Conservation (phyloP, 2,113 vertebrate genomes). For the Hippocampus guttulatus region DNA sequence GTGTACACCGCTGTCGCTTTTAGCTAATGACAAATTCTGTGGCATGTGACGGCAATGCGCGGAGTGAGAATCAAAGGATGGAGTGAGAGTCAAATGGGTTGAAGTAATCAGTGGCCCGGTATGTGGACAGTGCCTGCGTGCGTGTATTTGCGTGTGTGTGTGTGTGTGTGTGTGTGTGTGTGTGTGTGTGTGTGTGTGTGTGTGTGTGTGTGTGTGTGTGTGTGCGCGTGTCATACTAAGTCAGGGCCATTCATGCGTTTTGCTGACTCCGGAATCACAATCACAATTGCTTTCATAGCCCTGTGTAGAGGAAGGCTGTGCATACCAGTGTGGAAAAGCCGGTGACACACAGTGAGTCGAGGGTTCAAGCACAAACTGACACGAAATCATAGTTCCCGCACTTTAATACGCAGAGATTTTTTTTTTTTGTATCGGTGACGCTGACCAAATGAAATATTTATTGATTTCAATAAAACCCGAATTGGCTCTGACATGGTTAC, state of each 20-base stretch:
- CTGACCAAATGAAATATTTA: slow-evolving; percentile 28
- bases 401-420: slow-evolving; percentile 20
- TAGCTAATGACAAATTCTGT: slow-evolving; percentile 64
- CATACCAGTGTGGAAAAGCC: slow-evolving; percentile 62
- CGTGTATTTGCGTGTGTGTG: background rate
- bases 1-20: slow-evolving; percentile 47
- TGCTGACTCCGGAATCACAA: slow-evolving; percentile 71
- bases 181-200: slow-evolving; percentile 23
- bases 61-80: slow-evolving; percentile 53
- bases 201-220: slow-evolving; percentile 27
- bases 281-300: slow-evolving; percentile 73
- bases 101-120: slow-evolving; percentile 61
- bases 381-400: slow-evolving; percentile 51
- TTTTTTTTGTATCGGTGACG: slow-evolving; percentile 40
- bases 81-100: slow-evolving; percentile 63
- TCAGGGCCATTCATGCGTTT: slow-evolving; percentile 66
- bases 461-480: slow-evolving; percentile 56
- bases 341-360: slow-evolving; percentile 50
- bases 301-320: slow-evolving; percentile 62
- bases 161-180: slow-evolving; percentile 26
- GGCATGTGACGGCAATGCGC: slow-evolving; percentile 54
- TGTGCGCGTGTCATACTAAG: slow-evolving; percentile 48
- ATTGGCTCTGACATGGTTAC: slow-evolving; percentile 46
- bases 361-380: slow-evolving; percentile 44
- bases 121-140: slow-evolving; percentile 31